Percentiles rank a stretch among this genome's conserved stretches.
Evolutionary conservation across 2,113 vertebrate genomes (phyloP).

Genomic region (Bufo bufo): DNA sequence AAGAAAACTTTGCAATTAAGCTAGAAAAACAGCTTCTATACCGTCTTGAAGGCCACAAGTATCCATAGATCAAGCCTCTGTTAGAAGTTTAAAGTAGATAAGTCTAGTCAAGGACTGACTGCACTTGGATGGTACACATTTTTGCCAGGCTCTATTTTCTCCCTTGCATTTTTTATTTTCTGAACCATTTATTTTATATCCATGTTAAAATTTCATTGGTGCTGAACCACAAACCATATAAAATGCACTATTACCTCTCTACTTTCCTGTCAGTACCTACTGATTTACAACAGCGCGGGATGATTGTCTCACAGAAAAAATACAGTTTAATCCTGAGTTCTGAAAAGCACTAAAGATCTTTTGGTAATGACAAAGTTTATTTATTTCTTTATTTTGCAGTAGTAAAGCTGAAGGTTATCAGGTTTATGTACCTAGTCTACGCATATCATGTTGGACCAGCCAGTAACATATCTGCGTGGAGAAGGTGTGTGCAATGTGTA

Average conservation of each 20-base stretch:
- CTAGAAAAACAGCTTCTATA: neutral
- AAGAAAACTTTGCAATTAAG: neutral
- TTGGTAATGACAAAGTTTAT: constrained; percentile 28
- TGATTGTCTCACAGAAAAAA: constrained; percentile 39
- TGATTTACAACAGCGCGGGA: constrained; percentile 35
- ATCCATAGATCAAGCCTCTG: neutral
- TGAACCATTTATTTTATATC: constrained; percentile 58
- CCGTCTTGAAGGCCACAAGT: neutral
- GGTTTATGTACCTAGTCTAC: neutral
- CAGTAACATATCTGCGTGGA: neutral
- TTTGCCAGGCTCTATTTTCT: constrained; percentile 41
- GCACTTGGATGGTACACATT: constrained; percentile 10
- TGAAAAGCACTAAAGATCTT: constrained; percentile 22
- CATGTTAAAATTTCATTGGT: constrained; percentile 57
- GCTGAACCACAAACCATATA: constrained; percentile 57
- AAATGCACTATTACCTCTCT: constrained; percentile 57
- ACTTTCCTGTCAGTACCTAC: constrained; percentile 38
- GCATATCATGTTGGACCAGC: neutral
- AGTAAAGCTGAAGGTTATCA: constrained; percentile 11
- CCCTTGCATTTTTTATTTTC: constrained; percentile 55
- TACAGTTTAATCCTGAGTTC: constrained; percentile 37
- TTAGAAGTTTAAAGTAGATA: neutral
- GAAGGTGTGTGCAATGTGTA: neutral
- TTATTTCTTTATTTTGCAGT: constrained; percentile 31
- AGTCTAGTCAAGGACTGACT: constrained; percentile 2